These are phyloP conservation scores for Hydropsyche tenuis DNA, from an alignment of 1,140 invertebrate genomes.

Conservation along the genomic window DNA sequence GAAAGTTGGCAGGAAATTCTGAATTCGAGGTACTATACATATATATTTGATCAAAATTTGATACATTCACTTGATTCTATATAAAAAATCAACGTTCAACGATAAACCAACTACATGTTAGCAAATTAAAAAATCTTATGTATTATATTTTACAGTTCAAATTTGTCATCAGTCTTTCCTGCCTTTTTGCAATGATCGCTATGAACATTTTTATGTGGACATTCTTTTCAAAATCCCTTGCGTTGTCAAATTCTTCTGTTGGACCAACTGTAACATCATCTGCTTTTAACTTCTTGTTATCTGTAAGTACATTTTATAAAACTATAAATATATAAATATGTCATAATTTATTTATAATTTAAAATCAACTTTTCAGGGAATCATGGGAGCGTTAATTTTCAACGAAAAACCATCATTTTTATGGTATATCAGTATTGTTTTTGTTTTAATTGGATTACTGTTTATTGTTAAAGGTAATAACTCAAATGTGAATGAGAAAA, in stretches of 20 bases:
- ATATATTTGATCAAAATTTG: too few species aligned
- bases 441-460: slow-evolving; percentile 63
- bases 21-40: slow-evolving; percentile 29
- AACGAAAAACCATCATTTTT: slow-evolving; percentile 60
- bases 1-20: slow-evolving; percentile 57
- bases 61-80: not conserved
- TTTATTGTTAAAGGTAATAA: slow-evolving; percentile 54
- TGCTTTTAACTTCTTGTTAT: slow-evolving; percentile 68
- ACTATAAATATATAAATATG: not conserved
- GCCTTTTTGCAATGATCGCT: slow-evolving; percentile 64
- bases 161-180: slow-evolving; percentile 50
- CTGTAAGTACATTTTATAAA: slow-evolving; percentile 59
- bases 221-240: slow-evolving; percentile 67
- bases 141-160: slow-evolving; percentile 41
- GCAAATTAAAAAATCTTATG: not conserved
- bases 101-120: not conserved
- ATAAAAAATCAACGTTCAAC: not conserved
- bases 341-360: slow-evolving; percentile 16
- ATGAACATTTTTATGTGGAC: slow-evolving; percentile 67
- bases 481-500: too few species aligned
- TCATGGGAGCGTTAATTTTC: slow-evolving; percentile 64
- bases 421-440: slow-evolving; percentile 64
- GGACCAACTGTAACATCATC: slow-evolving; percentile 67
- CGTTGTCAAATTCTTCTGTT: slow-evolving; percentile 64
- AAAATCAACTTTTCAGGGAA: slow-evolving; percentile 56